Evolutionary conservation across 2,888 invertebrate species (phyloP).

Genomic region (Synanthedon andrenaeformis): DNA sequence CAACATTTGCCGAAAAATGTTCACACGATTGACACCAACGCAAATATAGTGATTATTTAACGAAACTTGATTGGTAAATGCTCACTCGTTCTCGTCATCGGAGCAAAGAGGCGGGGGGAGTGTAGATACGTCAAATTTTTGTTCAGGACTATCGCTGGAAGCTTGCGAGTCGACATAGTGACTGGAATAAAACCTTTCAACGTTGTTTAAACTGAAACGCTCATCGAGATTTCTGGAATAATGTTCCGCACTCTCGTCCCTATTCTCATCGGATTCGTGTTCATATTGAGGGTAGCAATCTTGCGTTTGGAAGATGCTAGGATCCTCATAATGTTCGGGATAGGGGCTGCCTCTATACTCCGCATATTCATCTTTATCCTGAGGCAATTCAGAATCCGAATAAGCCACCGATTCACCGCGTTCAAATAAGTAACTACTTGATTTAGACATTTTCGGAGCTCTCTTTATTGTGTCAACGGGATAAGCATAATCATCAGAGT

Average conservation of each 20-base stretch:
- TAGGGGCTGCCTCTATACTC: conserved; percentile 59
- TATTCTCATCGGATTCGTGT: conserved; percentile 29
- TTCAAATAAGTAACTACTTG: conserved; percentile 51
- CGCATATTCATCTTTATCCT: conserved; percentile 56
- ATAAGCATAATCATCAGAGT: conserved; percentile 64
- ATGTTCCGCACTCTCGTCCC: conserved; percentile 29
- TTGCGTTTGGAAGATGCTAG: conserved; percentile 59
- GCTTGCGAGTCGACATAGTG: conserved; percentile 73
- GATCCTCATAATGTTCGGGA: conserved; percentile 57
- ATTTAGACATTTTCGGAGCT: conserved; percentile 56
- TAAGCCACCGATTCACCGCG: conserved; percentile 57
- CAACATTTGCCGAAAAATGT: conserved; percentile 18
- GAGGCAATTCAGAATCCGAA: conserved; percentile 54
- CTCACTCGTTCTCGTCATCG: conserved; percentile 77
- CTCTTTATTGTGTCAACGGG: conserved; percentile 64
- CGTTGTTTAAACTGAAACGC: conserved; percentile 62
- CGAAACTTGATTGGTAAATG: conserved; percentile 15
- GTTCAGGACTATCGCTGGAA: conserved; percentile 76
- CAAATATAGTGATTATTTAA: conserved; percentile 25
- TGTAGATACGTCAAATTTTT: conserved; percentile 79
- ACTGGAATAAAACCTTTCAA: conserved; percentile 62
- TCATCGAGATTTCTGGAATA: conserved; percentile 55
- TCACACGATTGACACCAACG: conserved; percentile 26
- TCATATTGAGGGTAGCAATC: conserved; percentile 62
- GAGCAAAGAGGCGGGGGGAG: conserved; percentile 83